phyloP scores from a whole-genome alignment of 1,140 invertebrate genomes.

The Macrocentrus cingulum region DNA sequence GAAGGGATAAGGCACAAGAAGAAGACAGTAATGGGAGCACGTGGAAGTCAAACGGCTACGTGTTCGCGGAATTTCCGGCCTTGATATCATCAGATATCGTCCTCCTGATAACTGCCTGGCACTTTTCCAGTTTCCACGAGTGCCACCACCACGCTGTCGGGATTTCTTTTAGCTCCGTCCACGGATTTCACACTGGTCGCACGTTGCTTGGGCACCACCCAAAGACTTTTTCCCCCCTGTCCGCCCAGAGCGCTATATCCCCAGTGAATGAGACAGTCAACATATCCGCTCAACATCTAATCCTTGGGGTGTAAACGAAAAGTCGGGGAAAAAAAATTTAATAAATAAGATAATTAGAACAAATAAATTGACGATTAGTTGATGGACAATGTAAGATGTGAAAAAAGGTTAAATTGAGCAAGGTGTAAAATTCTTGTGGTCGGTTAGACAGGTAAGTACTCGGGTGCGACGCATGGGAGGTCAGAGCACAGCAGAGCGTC shows the following conservation, averaged over 20 bases:
- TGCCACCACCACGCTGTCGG: constrained; percentile 12
- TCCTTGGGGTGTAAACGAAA: too few species aligned
- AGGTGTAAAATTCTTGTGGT: neutral
- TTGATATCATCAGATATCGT: constrained; percentile 32
- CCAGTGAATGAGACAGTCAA: too few species aligned
- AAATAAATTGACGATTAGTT: too few species aligned
- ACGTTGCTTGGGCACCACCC: too few species aligned
- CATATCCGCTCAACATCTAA: too few species aligned
- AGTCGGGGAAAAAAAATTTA: too few species aligned
- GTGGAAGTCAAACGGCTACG: constrained; percentile 31
- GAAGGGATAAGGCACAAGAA: constrained; percentile 18
- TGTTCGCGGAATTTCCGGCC: constrained; percentile 31
- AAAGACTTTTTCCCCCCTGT: too few species aligned
- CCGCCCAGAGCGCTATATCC: neutral
- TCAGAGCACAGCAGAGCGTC: constrained; percentile 8
- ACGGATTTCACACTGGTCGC: constrained; percentile 24
- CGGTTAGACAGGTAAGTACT: constrained; percentile 18
- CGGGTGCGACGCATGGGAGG: constrained; percentile 1
- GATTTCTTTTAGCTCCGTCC: constrained; percentile 23
- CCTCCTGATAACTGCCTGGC: constrained; percentile 32
- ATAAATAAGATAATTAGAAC: too few species aligned
- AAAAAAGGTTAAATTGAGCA: too few species aligned
- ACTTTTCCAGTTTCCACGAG: constrained; percentile 30
- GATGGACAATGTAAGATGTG: too few species aligned
- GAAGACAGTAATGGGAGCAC: constrained; percentile 32